Conservation (phyloP, 2,888 invertebrate species). For the Malthinus seriepunctatus region DNA sequence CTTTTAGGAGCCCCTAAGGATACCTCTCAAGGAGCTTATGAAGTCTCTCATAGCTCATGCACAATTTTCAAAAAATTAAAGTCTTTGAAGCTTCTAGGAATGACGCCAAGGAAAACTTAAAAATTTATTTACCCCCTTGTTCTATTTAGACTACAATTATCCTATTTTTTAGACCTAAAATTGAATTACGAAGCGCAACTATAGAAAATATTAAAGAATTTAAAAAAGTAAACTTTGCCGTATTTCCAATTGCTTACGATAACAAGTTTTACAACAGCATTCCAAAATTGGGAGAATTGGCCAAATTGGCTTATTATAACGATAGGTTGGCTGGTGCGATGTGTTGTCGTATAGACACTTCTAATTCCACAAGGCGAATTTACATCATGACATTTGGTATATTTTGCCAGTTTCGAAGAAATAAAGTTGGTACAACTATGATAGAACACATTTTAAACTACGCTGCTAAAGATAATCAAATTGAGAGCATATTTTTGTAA, state of each 20-base stretch:
- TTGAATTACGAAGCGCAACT: constrained; percentile 97
- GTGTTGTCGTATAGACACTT: constrained; percentile 94
- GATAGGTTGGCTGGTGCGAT: constrained; percentile 99
- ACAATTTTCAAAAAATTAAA: no score
- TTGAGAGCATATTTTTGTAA: constrained; percentile 81
- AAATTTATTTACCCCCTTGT: not conserved
- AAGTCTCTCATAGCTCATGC: no score
- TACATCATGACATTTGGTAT: constrained; percentile 99
- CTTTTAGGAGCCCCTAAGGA: no score
- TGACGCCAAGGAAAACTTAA: no score
- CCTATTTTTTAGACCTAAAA: constrained; percentile 70
- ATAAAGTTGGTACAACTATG: constrained; percentile 96
- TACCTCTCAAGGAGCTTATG: no score
- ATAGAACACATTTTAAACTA: constrained; percentile 95
- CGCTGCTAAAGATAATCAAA: constrained; percentile 92
- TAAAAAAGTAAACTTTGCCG: constrained; percentile 94
- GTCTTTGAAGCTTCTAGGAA: no score
- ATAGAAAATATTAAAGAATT: constrained; percentile 98
- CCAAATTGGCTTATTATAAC: constrained; percentile 97
- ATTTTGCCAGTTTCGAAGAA: constrained; percentile 92
- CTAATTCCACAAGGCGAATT: constrained; percentile 84
- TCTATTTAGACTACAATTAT: not conserved
- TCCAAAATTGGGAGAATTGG: constrained; percentile 93
- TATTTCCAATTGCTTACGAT: constrained; percentile 98
- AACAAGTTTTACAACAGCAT: constrained; percentile 99